A percentile compares a stretch with the other conserved stretches of the same genome.
phyloP scores from a whole-genome alignment of 2,113 vertebrate species.

The Epinephelus moara region DNA sequence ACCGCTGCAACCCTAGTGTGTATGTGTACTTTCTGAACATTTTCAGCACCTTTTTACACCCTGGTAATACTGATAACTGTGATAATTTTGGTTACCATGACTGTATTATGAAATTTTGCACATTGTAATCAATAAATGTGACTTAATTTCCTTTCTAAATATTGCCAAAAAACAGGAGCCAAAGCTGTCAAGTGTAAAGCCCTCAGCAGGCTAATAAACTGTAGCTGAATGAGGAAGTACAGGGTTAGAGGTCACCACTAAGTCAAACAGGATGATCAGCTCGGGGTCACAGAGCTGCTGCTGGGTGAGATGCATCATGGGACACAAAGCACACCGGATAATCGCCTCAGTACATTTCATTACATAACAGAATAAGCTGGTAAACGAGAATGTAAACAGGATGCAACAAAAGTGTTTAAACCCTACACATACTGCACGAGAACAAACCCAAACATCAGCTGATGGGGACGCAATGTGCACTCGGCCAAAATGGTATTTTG shows the following conservation, averaged over 20 bases:
- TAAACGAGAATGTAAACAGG: conserved; percentile 62
- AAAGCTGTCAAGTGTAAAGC: conserved; percentile 4
- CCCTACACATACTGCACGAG: conserved; percentile 24
- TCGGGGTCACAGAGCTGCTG: conserved; percentile 24
- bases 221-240: conserved; percentile 39
- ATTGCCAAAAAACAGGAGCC: neutral
- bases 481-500: conserved; percentile 28
- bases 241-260: conserved; percentile 51
- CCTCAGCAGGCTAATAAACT: conserved; percentile 37
- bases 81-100: no score
- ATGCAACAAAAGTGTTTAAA: conserved; percentile 32
- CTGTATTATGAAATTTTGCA: neutral
- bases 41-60: no score
- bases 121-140: neutral
- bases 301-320: conserved; percentile 59
- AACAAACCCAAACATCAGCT: conserved; percentile 63
- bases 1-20: no score
- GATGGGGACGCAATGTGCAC: conserved; percentile 41
- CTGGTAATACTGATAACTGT: no score
- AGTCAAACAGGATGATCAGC: conserved; percentile 60
- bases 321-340: conserved; percentile 54
- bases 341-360: conserved; percentile 63
- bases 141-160: neutral
- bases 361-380: conserved; percentile 70
- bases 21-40: no score